Percentiles rank a stretch among this genome's conserved stretches.
These are phyloP conservation scores for Imbricaverruca yamaguchii DNA, from an alignment of 2,888 invertebrate genomes.

Conservation along the genomic window DNA sequence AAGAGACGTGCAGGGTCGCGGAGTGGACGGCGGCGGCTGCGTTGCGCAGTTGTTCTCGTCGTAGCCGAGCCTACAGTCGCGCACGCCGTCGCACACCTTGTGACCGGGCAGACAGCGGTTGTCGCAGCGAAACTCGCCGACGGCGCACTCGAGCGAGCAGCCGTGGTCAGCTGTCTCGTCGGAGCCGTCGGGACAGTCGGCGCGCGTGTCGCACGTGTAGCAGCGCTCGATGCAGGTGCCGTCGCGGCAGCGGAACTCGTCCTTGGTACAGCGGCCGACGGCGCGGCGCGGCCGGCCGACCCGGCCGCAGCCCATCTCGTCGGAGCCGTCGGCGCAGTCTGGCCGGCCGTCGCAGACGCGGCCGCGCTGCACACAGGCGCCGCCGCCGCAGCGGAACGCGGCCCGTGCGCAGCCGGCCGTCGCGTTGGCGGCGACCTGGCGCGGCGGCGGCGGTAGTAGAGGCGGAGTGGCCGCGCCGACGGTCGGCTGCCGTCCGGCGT, in stretches of 20 bases:
- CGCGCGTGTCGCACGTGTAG: background rate
- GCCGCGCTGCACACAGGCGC: background rate
- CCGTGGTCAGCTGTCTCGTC: background rate
- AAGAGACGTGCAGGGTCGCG: no score
- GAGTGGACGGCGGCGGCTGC: background rate
- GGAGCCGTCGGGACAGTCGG: background rate
- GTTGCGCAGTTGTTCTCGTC: background rate
- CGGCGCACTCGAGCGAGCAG: background rate
- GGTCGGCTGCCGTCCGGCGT: background rate
- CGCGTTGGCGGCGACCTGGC: background rate
- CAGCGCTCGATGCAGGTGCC: slow-evolving; percentile 9
- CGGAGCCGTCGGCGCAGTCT: background rate
- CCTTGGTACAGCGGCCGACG: background rate
- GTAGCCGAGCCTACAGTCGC: background rate
- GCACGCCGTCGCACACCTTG: background rate
- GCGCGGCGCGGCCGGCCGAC: background rate
- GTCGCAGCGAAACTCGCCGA: background rate
- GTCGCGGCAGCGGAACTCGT: background rate
- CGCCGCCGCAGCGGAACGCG: background rate
- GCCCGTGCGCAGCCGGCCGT: background rate
- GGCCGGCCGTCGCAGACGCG: background rate
- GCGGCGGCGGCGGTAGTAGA: background rate
- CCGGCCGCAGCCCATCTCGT: background rate
- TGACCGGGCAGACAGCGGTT: background rate
- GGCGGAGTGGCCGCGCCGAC: background rate